Evolutionary conservation across 2,888 invertebrate genomes (phyloP).

Genomic region (Cryptophagus acutangulus): DNA sequence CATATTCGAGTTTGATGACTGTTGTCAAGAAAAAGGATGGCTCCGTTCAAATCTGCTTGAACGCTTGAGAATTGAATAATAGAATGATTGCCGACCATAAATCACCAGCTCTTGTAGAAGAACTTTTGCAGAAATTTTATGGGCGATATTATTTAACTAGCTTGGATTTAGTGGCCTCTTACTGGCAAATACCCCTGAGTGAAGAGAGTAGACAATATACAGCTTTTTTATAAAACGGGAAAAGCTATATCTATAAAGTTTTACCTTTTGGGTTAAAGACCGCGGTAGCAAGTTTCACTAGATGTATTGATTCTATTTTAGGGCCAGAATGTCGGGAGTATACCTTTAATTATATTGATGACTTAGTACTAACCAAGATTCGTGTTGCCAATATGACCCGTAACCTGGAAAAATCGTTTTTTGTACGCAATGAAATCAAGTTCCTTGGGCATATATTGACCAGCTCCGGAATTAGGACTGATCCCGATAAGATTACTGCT

Average conservation of each 20-base stretch:
- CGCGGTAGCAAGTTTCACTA: not conserved
- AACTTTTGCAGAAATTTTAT: not conserved
- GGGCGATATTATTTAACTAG: not conserved
- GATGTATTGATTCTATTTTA: conserved; percentile 10
- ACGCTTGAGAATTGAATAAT: not conserved
- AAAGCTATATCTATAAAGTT: not conserved
- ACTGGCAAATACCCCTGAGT: conserved; percentile 5
- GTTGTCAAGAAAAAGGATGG: conserved; percentile 10
- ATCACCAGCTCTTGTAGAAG: not conserved
- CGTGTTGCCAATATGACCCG: too few relatives aligned
- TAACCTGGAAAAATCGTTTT: too few relatives aligned
- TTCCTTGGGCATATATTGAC: not conserved
- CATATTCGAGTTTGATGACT: conserved; percentile 7
- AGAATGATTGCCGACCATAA: not conserved
- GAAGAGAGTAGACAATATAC: conserved; percentile 1
- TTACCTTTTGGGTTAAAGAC: conserved; percentile 30
- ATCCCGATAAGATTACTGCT: conserved; percentile 4
- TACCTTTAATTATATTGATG: conserved; percentile 30
- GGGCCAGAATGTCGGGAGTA: conserved; percentile 26
- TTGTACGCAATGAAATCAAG: not conserved
- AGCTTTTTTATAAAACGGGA: not conserved
- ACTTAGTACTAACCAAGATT: too few relatives aligned
- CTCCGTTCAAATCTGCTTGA: not conserved
- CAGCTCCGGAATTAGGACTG: not conserved
- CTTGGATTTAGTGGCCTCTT: not conserved